Evolutionary conservation across 1,140 invertebrate species (phyloP).

Genomic region (Hycleus phaleratus): DNA sequence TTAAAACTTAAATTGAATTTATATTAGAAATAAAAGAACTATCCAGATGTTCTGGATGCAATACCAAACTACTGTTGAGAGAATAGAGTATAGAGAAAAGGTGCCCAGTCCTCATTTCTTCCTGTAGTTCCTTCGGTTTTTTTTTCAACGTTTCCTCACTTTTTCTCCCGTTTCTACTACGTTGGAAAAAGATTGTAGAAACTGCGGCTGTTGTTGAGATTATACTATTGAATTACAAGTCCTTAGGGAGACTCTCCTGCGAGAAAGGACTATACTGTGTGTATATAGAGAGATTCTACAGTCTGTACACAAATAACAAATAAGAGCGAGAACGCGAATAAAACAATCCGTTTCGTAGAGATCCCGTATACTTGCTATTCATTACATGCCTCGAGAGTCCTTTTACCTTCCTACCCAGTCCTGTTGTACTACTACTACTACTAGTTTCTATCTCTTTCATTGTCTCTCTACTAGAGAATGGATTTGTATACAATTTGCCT

Average conservation of each 20-base stretch:
- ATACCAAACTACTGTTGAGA: too few relatives aligned
- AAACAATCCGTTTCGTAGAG: slow-evolving; percentile 21
- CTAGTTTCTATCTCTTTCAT: too few relatives aligned
- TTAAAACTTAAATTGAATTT: too few relatives aligned
- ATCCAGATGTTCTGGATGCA: too few relatives aligned
- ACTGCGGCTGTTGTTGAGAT: slow-evolving; percentile 17
- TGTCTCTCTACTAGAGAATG: not conserved
- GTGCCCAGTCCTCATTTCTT: too few relatives aligned
- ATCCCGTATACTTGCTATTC: slow-evolving; percentile 24
- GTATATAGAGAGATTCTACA: slow-evolving; percentile 7
- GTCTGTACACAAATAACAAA: slow-evolving; percentile 18
- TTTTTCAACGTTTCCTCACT: too few relatives aligned
- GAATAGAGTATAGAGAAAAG: too few relatives aligned
- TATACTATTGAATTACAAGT: slow-evolving; percentile 24
- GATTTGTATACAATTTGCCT: slow-evolving; percentile 33
- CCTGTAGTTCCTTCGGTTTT: too few relatives aligned
- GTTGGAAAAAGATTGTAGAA: not conserved
- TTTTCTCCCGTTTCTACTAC: too few relatives aligned
- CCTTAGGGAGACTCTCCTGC: slow-evolving; percentile 13
- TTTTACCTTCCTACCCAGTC: slow-evolving; percentile 4
- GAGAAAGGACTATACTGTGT: slow-evolving; percentile 3
- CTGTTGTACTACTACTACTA: slow-evolving; percentile 13
- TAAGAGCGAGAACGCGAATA: slow-evolving; percentile 20
- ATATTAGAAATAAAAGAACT: too few relatives aligned
- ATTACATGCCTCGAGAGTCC: slow-evolving; percentile 24